A percentile compares a stretch with the other conserved stretches of the same genome.
Conservation (phyloP, 2,113 vertebrate species). For the Pontoporia blainvillei region DNA sequence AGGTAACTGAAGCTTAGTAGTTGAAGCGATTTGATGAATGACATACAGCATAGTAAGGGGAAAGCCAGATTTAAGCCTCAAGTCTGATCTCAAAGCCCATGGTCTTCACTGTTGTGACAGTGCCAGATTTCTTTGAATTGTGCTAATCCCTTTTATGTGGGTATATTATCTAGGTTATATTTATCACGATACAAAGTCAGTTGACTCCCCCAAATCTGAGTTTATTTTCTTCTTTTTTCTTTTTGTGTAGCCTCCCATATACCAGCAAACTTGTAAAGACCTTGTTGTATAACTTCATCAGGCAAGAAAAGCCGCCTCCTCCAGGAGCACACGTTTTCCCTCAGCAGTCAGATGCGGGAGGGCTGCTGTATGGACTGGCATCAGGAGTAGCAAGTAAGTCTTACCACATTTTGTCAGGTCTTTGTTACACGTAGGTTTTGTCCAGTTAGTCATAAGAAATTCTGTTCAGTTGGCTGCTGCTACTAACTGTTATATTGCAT, state of each 20-base stretch:
- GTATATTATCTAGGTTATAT: not conserved
- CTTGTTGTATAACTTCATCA: constrained; percentile 97
- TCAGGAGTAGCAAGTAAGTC: constrained; percentile 97
- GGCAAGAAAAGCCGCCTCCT: constrained; percentile 96
- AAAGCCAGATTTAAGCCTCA: not conserved
- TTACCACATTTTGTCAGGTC: not conserved
- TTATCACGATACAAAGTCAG: not conserved
- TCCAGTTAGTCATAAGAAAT: not conserved
- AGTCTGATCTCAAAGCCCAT: not conserved
- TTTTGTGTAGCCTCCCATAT: constrained; percentile 87
- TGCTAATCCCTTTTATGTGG: not conserved
- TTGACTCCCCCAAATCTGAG: not conserved
- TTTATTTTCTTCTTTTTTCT: constrained; percentile 40
- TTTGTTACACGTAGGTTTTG: not conserved
- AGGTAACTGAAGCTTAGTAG: not conserved
- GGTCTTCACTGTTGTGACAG: not conserved
- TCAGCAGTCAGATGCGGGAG: constrained; percentile 89
- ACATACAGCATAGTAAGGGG: not conserved
- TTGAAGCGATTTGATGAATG: not conserved
- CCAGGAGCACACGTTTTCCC: constrained; percentile 89
- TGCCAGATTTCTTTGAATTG: not conserved
- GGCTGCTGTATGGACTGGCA: constrained; percentile 94
- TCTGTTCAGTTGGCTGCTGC: not conserved
- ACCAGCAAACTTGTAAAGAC: constrained; percentile 98
- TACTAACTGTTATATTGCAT: not conserved